phyloP scores from a whole-genome alignment of 2,888 invertebrate genomes.

The Venusia cambrica region DNA sequence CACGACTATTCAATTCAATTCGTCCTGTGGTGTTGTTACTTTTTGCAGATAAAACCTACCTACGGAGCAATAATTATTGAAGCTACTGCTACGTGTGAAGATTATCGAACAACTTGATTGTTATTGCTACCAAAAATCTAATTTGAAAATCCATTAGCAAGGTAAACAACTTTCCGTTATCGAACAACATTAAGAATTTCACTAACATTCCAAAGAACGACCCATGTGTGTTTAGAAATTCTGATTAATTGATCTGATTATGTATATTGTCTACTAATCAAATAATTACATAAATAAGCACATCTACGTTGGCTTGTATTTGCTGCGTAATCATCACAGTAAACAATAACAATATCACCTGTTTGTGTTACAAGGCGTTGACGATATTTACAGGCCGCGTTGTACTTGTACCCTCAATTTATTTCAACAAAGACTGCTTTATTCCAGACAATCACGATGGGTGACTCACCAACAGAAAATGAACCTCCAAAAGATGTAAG shows the following conservation, averaged over 20 bases:
- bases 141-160: constrained; percentile 31
- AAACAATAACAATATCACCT: constrained; percentile 39
- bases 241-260: no score
- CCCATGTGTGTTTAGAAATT: constrained; percentile 36
- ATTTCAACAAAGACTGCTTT: constrained; percentile 16
- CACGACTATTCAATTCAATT: constrained; percentile 12
- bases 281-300: constrained; percentile 13
- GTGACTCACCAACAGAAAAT: constrained; percentile 67
- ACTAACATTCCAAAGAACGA: constrained; percentile 13
- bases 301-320: no score
- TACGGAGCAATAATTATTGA: not conserved
- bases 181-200: constrained; percentile 29
- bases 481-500: constrained; percentile 73
- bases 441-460: constrained; percentile 50
- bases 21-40: constrained; percentile 15
- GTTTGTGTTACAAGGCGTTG: no score
- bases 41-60: constrained; percentile 1
- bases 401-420: constrained; percentile 9
- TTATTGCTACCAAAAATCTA: constrained; percentile 4
- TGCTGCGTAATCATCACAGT: constrained; percentile 30
- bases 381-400: no score
- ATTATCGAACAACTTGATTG: not conserved
- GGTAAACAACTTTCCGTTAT: constrained; percentile 53
- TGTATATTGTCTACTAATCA: no score
- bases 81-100: not conserved